Conservation (phyloP, 2,113 vertebrate species). For the Trochalopteron elliotii region DNA sequence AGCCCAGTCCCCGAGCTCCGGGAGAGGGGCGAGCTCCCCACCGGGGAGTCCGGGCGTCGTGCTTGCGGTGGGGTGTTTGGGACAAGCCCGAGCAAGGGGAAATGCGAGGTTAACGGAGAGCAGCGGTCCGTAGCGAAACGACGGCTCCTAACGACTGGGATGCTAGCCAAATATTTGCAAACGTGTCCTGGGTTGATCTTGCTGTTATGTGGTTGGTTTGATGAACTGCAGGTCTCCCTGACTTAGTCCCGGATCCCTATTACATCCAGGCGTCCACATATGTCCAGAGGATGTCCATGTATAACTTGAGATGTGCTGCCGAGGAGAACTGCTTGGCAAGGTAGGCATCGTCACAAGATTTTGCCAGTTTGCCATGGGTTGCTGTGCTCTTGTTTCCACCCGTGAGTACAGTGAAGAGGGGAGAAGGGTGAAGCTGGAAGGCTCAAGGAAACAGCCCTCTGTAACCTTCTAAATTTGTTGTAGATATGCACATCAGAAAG, state of each 20-base stretch:
- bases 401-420: background rate
- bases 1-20: too few relatives aligned
- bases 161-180: background rate
- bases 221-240: slow-evolving; percentile 88
- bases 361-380: background rate
- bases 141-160: background rate
- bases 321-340: slow-evolving; percentile 95
- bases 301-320: slow-evolving; percentile 91
- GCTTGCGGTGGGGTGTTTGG: background rate
- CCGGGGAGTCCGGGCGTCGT: rapidly evolving
- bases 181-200: slow-evolving; percentile 51
- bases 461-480: background rate
- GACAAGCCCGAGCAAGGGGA: background rate
- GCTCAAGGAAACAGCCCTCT: background rate
- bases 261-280: slow-evolving; percentile 93
- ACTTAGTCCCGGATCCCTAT: slow-evolving; percentile 92
- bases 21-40: background rate
- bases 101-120: background rate
- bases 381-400: background rate
- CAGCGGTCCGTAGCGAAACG: background rate
- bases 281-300: slow-evolving; percentile 91
- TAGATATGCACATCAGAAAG: background rate
- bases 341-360: slow-evolving; percentile 59
- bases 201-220: slow-evolving; percentile 49
- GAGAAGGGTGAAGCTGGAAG: background rate